These are phyloP conservation scores for Haliaeetus leucogaster DNA, from an alignment of 2,113 vertebrate species.

Conservation along the genomic window DNA sequence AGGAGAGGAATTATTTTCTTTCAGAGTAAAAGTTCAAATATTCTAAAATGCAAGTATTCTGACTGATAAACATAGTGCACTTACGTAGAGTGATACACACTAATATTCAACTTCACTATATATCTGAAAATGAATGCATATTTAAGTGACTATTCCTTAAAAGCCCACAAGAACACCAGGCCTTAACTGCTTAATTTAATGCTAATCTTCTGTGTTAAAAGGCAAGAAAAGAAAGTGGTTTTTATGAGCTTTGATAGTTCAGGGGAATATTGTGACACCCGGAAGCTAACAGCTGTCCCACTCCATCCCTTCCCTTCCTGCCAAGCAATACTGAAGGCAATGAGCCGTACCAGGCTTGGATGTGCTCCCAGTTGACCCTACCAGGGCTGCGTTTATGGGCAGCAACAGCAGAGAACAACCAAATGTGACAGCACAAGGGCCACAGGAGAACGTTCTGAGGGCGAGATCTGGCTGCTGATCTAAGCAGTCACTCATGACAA, in stretches of 20 bases:
- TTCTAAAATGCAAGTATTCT: neutral
- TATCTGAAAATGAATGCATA: neutral
- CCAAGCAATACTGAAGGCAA: neutral
- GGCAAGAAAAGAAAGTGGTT: neutral
- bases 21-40: neutral
- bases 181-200: neutral
- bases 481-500: fast-evolving
- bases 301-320: neutral
- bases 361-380: neutral
- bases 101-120: neutral
- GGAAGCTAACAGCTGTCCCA: neutral
- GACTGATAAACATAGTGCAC: neutral
- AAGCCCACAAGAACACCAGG: neutral
- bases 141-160: neutral
- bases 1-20: neutral
- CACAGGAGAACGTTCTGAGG: neutral
- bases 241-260: neutral
- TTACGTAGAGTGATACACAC: fast-evolving
- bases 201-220: neutral
- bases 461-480: neutral
- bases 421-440: neutral
- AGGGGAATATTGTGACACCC: neutral
- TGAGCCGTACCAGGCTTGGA: neutral
- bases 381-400: neutral
- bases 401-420: neutral